Percentiles rank a stretch among this genome's conserved stretches.
phyloP scores from a whole-genome alignment of 1,140 invertebrate species.

The Caenorhabditis brenneri region DNA sequence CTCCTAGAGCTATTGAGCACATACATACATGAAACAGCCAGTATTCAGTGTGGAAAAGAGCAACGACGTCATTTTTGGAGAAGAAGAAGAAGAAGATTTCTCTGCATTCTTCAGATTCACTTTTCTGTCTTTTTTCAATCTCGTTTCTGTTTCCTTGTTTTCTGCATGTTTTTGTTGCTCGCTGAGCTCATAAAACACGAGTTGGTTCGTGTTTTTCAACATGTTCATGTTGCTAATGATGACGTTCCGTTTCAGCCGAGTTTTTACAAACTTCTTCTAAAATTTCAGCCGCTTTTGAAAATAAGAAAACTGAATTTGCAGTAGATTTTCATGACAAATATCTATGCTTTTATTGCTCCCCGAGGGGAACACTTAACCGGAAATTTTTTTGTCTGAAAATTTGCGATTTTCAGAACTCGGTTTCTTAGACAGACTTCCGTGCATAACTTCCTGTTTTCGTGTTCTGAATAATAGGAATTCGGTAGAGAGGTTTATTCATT shows the following conservation, averaged over 20 bases:
- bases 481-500: background rate
- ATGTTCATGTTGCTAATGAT: background rate
- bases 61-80: conserved; percentile 35
- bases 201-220: background rate
- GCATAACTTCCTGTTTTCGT: background rate
- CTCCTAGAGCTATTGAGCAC: conserved; percentile 27
- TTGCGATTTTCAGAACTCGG: background rate
- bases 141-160: background rate
- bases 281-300: too few species aligned
- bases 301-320: background rate
- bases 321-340: background rate
- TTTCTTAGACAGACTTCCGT: background rate
- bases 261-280: too few species aligned
- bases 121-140: background rate
- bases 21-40: conserved; percentile 6
- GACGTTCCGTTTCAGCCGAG: background rate
- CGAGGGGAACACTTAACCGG: background rate
- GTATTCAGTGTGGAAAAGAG: conserved; percentile 33
- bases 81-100: conserved; percentile 25
- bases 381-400: background rate
- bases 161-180: background rate
- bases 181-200: background rate
- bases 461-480: background rate
- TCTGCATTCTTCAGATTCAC: background rate
- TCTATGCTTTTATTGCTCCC: background rate